Evolutionary conservation across 2,888 invertebrate species (phyloP), one percentile per base, ranked within the genome.

Genomic region (Athalia cordata): DNA sequence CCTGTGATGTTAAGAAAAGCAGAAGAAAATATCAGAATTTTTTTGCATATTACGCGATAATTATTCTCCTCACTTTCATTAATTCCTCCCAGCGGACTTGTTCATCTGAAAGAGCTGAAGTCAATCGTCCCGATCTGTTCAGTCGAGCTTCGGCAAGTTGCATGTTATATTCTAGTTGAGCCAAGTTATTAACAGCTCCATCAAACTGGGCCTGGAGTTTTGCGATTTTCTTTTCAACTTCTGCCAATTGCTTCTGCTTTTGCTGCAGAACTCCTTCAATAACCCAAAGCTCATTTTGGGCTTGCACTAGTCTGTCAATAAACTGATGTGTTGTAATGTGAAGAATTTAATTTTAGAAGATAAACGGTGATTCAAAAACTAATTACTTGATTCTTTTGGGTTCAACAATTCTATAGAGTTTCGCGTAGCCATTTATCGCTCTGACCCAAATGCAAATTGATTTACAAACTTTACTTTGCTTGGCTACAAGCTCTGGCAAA

Each of bases 371-470:
- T 67, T 52, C 5, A 5, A 75, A 67, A 77, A 70, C 29, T 77
- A 90, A 91, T 92, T 90, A 95, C 95, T 93, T 94, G 81, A 94
- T 92, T 77, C 96, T 94, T 90, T 98, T 98, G 0, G 98, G 98
- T 86, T 97, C 96, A 2, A 98, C 97, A 6, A 96, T 93, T 87
- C 94, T 93, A 89, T 94, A 97, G 0, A 97, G 95, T 90, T 95
- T 96, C 0, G 97, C 95, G 87, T 98, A 98, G 87, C 95, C 94
- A 85, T 97, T 96, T 82, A 98, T 95, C 0, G 98, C 98, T 86
- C 95, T 93, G 6, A 98, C 97, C 98, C 98, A 98, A 89, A 97
- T 93, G 83, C 97, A 97, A 91, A 98, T 94, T 7, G 97, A 97
- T 83, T 95, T 95, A 86, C 97, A 97, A 0, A 97, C 97, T 93